These are phyloP conservation scores for Aleiodes sp. DNA, from an alignment of 1,140 invertebrate species.

Conservation along the genomic window DNA sequence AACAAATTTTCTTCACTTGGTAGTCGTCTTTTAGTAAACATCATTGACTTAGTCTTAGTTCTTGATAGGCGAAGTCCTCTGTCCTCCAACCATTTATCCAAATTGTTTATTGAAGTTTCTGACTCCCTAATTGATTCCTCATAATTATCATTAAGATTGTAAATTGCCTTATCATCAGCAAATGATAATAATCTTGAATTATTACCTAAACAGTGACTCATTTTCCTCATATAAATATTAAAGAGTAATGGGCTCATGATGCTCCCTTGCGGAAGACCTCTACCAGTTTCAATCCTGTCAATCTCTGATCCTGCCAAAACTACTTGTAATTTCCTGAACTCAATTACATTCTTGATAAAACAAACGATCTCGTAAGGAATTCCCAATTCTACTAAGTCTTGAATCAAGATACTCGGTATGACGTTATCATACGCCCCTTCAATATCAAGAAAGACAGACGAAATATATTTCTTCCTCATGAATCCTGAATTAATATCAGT, in stretches of 20 bases:
- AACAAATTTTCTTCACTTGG: background rate
- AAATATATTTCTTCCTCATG: background rate
- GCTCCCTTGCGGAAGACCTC: conserved; percentile 35
- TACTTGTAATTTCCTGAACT: background rate
- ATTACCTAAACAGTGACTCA: background rate
- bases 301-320: background rate
- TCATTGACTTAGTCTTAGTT: background rate
- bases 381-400: conserved; percentile 7
- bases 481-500: conserved; percentile 24
- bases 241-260: conserved; percentile 28
- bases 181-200: background rate
- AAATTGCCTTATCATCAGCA: background rate
- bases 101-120: background rate
- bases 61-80: background rate
- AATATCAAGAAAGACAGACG: conserved; percentile 37
- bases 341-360: conserved; percentile 23
- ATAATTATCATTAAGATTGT: background rate
- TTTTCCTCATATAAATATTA: conserved; percentile 18
- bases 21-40: background rate
- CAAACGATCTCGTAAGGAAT: background rate
- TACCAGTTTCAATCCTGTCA: background rate
- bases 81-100: background rate
- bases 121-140: background rate
- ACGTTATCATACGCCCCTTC: conserved; percentile 32
- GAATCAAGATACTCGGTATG: conserved; percentile 22